Base-by-base conservation (phyloP, 2,113 vertebrate genomes). In the Lota lota region DNA sequence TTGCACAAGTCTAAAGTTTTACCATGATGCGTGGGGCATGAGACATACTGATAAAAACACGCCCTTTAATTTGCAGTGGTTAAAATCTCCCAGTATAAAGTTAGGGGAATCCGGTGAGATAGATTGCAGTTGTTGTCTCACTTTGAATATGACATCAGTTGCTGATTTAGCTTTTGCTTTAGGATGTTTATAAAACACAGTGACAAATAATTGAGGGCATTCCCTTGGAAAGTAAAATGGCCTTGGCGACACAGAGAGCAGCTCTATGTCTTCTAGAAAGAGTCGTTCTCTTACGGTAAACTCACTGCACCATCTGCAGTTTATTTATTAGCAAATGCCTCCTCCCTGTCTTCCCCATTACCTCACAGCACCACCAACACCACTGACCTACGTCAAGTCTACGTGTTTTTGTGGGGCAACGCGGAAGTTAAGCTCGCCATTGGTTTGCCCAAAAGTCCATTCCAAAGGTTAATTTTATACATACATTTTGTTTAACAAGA, bases 131-230 rank as follows among this genome's bases (percentile, higher is more conserved):
- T n/a, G 28, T 33, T n/a, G n/a, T n/a, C n/a, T n/a, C 40, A 14
- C 40, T 47, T 47, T 47, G 7, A 33, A 33, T 16, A 21, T n/a
- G n/a, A n/a, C n/a, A n/a, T 64, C 40, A 64, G 63, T 36, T 22
- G 59, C 21, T 22, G 21, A 12, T 22, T 61, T 22, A 20, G 59
- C 14, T 19, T 64, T 64, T 36, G 61, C 61, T 63, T 36, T 47
- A 64, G 63, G 63, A 64, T 64, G 63, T 64, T 18, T 47, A 47
- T 18, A 64, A n/a, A 64, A 15, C 36, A n/a, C n/a, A 47, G 17
- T 50, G 36, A 64, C 63, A 19, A n/a, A 64, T 19, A 64, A 19
- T 64, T 64, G 63, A 64, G 36, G 63, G n/a, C 40, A 64, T 64
- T 47, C 63, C 28, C 63, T 64, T 7, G n/a, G 63, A 18, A 64